phyloP scores from a whole-genome alignment of 2,113 vertebrate genomes.

The Condylura cristata region DNA sequence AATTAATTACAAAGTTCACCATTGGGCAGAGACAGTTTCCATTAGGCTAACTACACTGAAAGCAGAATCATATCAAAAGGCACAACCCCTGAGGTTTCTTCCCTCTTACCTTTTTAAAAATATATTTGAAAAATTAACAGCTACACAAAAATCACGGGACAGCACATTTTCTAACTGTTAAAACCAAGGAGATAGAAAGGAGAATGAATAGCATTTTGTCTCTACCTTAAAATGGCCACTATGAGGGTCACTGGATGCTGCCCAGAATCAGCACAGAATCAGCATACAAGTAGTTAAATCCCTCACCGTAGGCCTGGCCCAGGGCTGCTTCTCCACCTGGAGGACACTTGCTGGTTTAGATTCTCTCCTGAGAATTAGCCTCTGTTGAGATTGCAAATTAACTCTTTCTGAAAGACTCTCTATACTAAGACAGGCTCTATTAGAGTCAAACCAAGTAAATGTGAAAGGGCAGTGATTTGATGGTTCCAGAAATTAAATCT shows the following conservation, averaged over 20 bases:
- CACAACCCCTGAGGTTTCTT: not conserved
- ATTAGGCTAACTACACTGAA: conserved; percentile 22
- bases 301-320: not conserved
- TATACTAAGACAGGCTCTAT: conserved; percentile 45
- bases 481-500: conserved; percentile 57
- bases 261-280: not conserved
- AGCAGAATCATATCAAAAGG: not conserved
- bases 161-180: not conserved
- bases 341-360: conserved; percentile 31
- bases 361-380: conserved; percentile 53
- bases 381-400: conserved; percentile 59
- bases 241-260: not conserved
- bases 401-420: conserved; percentile 65
- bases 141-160: not conserved
- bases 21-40: not conserved
- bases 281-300: not conserved
- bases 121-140: conserved; percentile 11
- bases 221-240: conserved; percentile 29
- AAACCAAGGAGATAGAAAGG: conserved; percentile 24
- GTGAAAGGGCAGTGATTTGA: conserved; percentile 29
- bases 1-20: not conserved
- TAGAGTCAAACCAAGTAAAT: conserved; percentile 44
- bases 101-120: not conserved
- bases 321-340: not conserved
- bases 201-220: conserved; percentile 46